Conservation (phyloP, 2,797 vertebrate genomes). For the Spheniscus humboldti region DNA sequence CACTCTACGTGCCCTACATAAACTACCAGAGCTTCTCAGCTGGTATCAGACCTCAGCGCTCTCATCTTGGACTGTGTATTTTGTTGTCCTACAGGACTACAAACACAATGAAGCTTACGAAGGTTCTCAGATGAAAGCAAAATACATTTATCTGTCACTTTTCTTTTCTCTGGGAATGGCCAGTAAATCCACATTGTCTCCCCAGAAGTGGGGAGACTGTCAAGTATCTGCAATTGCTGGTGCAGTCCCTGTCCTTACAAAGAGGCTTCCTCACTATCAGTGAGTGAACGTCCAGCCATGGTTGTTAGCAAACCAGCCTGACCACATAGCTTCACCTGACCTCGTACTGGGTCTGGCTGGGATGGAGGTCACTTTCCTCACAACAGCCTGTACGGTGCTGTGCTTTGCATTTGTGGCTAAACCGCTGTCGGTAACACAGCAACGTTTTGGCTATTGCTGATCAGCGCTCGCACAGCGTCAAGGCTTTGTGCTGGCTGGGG, state of each 20-base stretch:
- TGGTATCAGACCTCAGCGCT: not conserved
- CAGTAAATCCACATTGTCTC: not conserved
- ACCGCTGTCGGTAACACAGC: not conserved
- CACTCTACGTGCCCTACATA: not conserved
- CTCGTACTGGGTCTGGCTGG: not conserved
- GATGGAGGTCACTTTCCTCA: not conserved
- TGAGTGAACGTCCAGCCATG: too few species aligned
- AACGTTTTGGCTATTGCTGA: not conserved
- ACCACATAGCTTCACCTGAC: too few species aligned
- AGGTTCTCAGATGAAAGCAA: not conserved
- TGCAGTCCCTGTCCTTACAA: not conserved
- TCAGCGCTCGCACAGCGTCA: fast-evolving
- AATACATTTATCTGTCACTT: not conserved
- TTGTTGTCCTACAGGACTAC: not conserved
- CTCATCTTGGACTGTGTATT: not conserved
- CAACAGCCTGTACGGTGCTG: fast-evolving
- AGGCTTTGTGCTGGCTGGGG: not conserved
- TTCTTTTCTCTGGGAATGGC: not conserved
- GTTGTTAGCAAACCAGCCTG: not conserved
- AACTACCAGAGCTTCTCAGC: not conserved
- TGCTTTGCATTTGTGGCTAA: not conserved
- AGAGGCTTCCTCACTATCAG: not conserved
- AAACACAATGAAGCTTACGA: not conserved
- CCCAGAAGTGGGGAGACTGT: not conserved
- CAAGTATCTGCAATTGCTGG: not conserved